Evolutionary conservation across 2,797 vertebrate genomes (phyloP), one percentile per base, ranked within the genome.

Genomic region (Sitta carolinensis): DNA sequence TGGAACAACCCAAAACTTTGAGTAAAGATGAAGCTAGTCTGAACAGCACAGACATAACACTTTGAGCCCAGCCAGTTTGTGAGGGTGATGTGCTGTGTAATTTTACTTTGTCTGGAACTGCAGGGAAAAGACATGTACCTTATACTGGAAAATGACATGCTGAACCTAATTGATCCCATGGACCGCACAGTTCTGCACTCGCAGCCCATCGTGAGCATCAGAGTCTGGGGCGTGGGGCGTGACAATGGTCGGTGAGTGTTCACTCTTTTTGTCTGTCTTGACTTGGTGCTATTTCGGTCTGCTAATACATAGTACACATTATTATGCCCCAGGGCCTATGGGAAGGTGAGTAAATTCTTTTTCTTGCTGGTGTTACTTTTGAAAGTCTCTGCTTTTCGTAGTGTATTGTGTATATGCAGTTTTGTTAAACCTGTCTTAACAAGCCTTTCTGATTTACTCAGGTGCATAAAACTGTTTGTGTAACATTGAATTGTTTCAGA

Each of bases 81-180:
- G 5, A 42, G 9, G 34, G 58, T 54, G 43, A 51, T 5, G 5
- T n/a, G 13, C n/a, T 45, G 4, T 64, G 79, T 94, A 84, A 93
- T 61, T 94, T 93, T 77, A 0, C 82, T 93, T 90, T 87, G 9
- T 94, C 30, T 95, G 96, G 84, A 69, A 13, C 95, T 87, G 27
- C 97, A 99, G 99, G 99, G 99, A 55, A 99, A 99, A 94, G 98
- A 98, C 92, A 99, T 99, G 99, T 98, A 99, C 93, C 97, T 99
- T 77, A 98, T 98, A 79, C 98, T 99, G 95, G 98, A 99, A 96
- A 99, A 99, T 8, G 98, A 99, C 95, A 98, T 97, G 97, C 97
- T 99, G 95, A 99, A 98, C 95, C 98, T 99, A 92, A 98, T 99
- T 64, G 99, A 99, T 97, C 99, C 99, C 26, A 98, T 99, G 96